Percentiles rank a stretch among this genome's conserved stretches.
Evolutionary conservation across 2,888 invertebrate genomes (phyloP).

Genomic region (Autographa gamma): DNA sequence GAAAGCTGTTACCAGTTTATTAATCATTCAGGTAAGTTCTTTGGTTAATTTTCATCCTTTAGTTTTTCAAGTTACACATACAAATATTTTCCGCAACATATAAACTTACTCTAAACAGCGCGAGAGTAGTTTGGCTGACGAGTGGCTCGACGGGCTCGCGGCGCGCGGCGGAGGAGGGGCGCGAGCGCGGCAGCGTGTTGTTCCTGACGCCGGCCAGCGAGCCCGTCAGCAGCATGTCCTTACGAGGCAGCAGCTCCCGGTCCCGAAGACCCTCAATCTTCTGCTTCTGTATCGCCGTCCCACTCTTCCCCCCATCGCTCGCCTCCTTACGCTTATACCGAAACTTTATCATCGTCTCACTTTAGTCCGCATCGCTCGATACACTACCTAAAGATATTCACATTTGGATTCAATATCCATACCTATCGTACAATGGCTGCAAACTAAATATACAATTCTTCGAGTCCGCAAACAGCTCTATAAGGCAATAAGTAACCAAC

Average conservation of each 20-base stretch:
- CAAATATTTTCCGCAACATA: background rate
- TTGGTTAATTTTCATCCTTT: too few species aligned
- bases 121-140: slow-evolving; percentile 78
- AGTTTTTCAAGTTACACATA: too few species aligned
- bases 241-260: slow-evolving; percentile 83
- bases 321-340: slow-evolving; percentile 90
- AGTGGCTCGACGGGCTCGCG: slow-evolving; percentile 71
- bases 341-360: slow-evolving; percentile 90
- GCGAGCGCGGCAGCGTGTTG: slow-evolving; percentile 83
- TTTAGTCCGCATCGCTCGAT: slow-evolving; percentile 77
- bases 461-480: slow-evolving; percentile 73
- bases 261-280: slow-evolving; percentile 84
- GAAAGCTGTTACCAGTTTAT: background rate
- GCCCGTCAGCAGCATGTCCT: slow-evolving; percentile 81
- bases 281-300: slow-evolving; percentile 83
- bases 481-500: slow-evolving; percentile 82
- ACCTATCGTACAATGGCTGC: slow-evolving; percentile 76
- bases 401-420: slow-evolving; percentile 74
- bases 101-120: slow-evolving; percentile 84
- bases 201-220: slow-evolving; percentile 81
- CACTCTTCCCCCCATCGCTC: slow-evolving; percentile 75
- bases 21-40: too few species aligned
- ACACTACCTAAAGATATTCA: slow-evolving; percentile 64
- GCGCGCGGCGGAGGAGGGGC: slow-evolving; percentile 74
- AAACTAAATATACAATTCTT: slow-evolving; percentile 79